These are phyloP conservation scores for Lepus timidus DNA, from an alignment of 2,113 vertebrate genomes.

Conservation along the genomic window DNA sequence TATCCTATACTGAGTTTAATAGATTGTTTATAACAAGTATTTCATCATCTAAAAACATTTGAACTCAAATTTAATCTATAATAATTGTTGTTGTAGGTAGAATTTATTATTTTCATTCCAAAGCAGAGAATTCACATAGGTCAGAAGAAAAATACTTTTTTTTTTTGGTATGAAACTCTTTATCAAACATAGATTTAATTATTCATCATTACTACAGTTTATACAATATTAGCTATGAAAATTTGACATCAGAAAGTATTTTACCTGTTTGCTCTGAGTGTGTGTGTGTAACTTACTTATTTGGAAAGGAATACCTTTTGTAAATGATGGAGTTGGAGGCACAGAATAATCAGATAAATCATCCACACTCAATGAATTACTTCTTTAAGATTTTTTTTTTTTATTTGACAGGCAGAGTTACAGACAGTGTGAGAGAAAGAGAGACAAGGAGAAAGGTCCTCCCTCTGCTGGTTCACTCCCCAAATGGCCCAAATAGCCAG, in stretches of 20 bases:
- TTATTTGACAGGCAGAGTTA: no score
- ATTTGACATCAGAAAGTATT: neutral
- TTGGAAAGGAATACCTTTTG: neutral
- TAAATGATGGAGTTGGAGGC: neutral
- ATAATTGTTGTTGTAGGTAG: neutral
- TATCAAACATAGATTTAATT: neutral
- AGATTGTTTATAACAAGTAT: neutral
- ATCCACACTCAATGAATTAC: neutral
- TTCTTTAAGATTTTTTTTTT: neutral
- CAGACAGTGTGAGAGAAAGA: no score
- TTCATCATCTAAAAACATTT: neutral
- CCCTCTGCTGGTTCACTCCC: no score
- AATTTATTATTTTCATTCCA: neutral
- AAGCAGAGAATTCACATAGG: neutral
- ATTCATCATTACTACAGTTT: neutral
- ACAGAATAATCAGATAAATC: neutral
- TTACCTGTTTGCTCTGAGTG: neutral
- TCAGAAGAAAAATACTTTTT: neutral
- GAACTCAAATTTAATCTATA: neutral
- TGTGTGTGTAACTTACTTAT: neutral
- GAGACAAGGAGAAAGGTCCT: no score
- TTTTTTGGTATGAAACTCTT: neutral
- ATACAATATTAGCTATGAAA: neutral
- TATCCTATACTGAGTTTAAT: neutral
- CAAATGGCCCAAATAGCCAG: no score